phyloP scores from a whole-genome alignment of 2,888 invertebrate species.

The Chaitophorus viminalis region DNA sequence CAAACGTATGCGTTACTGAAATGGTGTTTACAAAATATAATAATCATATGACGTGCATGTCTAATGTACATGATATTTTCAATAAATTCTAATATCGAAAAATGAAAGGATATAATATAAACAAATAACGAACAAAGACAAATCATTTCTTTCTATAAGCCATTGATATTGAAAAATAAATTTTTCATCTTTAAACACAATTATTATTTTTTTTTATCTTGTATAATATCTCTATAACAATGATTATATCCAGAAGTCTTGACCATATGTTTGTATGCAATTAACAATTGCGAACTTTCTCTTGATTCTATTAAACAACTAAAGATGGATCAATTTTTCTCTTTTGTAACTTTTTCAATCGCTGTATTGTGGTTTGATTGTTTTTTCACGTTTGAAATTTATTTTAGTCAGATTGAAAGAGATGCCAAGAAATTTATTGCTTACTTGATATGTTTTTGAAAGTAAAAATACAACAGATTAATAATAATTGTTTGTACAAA shows the following conservation, averaged over 20 bases:
- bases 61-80: background rate
- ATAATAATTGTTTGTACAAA: background rate
- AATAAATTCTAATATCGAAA: background rate
- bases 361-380: background rate
- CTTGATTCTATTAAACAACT: conserved; percentile 12
- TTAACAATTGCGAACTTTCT: conserved; percentile 23
- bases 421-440: background rate
- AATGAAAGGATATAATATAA: background rate
- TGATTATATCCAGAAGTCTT: background rate
- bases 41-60: background rate
- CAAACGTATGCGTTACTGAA: background rate
- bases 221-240: background rate
- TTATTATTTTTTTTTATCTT: background rate
- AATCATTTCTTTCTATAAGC: background rate
- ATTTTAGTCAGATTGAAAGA: background rate
- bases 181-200: background rate
- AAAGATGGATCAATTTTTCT: conserved; percentile 11
- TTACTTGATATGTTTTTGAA: conserved; percentile 18
- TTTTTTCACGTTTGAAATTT: background rate
- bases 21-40: background rate
- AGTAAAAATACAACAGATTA: background rate
- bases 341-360: conserved; percentile 14
- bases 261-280: background rate
- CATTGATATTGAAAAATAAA: background rate
- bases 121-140: background rate